A percentile compares a stretch with the other conserved stretches of the same genome.
Evolutionary conservation across 2,797 vertebrate genomes (phyloP).

Genomic region (Cichlasoma orientale): DNA sequence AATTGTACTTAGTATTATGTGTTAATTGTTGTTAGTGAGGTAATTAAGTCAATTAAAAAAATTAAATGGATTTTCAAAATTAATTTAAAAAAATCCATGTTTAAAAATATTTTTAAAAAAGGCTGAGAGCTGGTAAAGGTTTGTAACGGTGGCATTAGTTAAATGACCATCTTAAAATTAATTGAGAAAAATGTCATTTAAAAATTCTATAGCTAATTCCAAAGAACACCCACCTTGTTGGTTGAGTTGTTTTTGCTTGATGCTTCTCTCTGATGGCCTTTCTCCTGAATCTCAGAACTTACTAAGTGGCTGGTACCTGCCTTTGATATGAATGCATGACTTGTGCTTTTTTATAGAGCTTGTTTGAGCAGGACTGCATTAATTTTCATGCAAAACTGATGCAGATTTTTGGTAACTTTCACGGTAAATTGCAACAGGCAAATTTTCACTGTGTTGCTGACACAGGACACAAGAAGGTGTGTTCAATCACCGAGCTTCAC

Average conservation of each 20-base stretch:
- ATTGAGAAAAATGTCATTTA: neutral
- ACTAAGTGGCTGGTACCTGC: neutral
- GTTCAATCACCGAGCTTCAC: neutral
- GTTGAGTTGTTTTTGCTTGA: neutral
- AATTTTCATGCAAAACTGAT: neutral
- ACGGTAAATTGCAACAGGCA: neutral
- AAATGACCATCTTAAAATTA: neutral
- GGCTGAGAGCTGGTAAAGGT: too few species aligned
- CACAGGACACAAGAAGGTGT: neutral
- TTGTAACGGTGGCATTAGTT: too few species aligned
- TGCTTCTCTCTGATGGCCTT: neutral
- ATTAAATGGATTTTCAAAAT: too few species aligned
- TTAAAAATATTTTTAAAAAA: too few species aligned
- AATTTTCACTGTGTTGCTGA: neutral
- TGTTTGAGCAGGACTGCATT: neutral
- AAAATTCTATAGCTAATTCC: neutral
- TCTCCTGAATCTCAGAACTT: rapidly evolving
- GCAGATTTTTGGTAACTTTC: neutral
- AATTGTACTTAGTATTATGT: too few species aligned
- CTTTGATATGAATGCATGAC: neutral
- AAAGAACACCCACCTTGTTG: neutral
- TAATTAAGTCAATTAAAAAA: too few species aligned
- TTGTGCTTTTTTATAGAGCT: neutral
- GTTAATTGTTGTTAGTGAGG: too few species aligned
- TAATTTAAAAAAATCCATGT: too few species aligned